A percentile compares a stretch with the other conserved stretches of the same genome.
Evolutionary conservation across 2,113 vertebrate genomes (phyloP).

Genomic region (Corvus cornix): DNA sequence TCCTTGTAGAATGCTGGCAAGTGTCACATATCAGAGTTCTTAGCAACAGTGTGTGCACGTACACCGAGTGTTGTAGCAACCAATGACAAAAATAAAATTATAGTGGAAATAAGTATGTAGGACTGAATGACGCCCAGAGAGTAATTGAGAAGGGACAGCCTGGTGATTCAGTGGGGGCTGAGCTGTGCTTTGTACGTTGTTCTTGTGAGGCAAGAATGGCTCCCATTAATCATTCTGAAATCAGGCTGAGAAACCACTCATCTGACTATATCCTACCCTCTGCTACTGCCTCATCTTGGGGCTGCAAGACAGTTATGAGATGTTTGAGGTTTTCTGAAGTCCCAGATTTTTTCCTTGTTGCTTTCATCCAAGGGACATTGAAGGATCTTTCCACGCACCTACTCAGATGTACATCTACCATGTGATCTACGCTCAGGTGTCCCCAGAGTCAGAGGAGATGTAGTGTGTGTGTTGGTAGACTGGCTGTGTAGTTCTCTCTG

Average conservation of each 20-base stretch:
- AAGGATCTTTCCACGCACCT: not conserved
- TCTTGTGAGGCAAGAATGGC: not conserved
- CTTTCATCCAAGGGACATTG: not conserved
- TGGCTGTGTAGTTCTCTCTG: not conserved
- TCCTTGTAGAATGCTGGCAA: not conserved
- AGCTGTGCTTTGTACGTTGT: not conserved
- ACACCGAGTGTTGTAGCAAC: not conserved
- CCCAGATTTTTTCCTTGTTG: not conserved
- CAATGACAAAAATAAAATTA: not conserved
- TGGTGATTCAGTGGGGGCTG: not conserved
- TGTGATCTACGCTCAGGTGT: not conserved
- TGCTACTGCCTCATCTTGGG: not conserved
- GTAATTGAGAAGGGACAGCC: not conserved
- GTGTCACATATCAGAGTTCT: not conserved
- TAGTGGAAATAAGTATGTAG: not conserved
- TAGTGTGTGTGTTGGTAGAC: not conserved
- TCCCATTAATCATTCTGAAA: not conserved
- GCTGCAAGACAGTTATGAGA: not conserved
- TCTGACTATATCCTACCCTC: not conserved
- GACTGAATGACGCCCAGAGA: not conserved
- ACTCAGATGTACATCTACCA: not conserved
- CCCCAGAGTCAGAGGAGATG: not conserved
- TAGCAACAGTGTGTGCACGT: not conserved
- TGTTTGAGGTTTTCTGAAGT: not conserved
- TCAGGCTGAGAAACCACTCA: not conserved